Percentiles rank a stretch among this genome's conserved stretches.
Evolutionary conservation across 2,797 vertebrate species (phyloP).

Genomic region (Fistularia tabacaria): DNA sequence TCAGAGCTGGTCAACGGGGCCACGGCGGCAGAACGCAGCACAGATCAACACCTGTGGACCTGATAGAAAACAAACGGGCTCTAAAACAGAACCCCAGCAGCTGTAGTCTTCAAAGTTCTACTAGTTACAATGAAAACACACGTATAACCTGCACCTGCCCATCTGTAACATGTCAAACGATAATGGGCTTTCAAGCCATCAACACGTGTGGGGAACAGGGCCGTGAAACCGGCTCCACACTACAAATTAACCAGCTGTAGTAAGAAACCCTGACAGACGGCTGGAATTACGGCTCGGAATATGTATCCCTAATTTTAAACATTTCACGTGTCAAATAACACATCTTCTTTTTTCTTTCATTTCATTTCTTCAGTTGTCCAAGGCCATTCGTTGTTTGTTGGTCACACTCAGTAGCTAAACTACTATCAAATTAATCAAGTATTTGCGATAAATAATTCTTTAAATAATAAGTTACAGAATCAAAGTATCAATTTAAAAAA

Average conservation of each 20-base stretch:
- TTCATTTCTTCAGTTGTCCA: too few species aligned
- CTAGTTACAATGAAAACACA: slow-evolving; percentile 33
- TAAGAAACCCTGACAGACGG: not conserved
- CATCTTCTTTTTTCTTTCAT: too few species aligned
- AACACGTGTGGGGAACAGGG: slow-evolving; percentile 37
- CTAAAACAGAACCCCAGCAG: slow-evolving; percentile 23
- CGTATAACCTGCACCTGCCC: slow-evolving; percentile 41
- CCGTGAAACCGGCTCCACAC: slow-evolving; percentile 13
- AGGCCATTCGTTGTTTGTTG: too few species aligned
- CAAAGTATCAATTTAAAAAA: too few species aligned
- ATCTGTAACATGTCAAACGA: slow-evolving; percentile 37
- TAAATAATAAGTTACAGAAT: too few species aligned
- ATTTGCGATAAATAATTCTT: too few species aligned
- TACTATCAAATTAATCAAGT: too few species aligned
- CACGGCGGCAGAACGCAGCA: too few species aligned
- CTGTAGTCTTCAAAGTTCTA: slow-evolving; percentile 34
- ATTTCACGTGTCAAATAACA: too few species aligned
- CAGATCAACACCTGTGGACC: slow-evolving; percentile 44
- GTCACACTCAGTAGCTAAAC: too few species aligned
- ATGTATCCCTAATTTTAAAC: too few species aligned
- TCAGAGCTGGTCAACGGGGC: slow-evolving; percentile 9
- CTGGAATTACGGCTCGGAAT: too few species aligned
- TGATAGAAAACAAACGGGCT: slow-evolving; percentile 23
- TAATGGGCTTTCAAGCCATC: slow-evolving; percentile 48
- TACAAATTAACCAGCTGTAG: slow-evolving; percentile 5